Percentiles rank a stretch among this genome's conserved stretches.
Evolutionary conservation across 2,888 invertebrate genomes (phyloP).

Genomic region (Malachius bipustulatus): DNA sequence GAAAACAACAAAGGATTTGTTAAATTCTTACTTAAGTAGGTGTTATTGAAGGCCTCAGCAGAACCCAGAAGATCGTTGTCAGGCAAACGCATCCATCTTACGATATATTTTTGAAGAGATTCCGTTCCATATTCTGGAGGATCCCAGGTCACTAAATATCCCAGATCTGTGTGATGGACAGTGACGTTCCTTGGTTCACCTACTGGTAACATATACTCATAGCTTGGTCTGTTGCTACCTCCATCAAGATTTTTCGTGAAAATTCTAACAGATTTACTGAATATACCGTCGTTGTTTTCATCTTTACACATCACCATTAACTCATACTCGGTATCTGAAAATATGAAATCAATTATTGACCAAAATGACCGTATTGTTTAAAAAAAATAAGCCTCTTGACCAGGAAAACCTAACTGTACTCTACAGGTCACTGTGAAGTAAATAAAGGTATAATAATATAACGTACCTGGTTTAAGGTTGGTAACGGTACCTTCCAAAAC

Average conservation of each 20-base stretch:
- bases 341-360: too few relatives aligned
- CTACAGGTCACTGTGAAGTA: too few relatives aligned
- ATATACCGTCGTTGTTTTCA: conserved; percentile 76
- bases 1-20: too few relatives aligned
- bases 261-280: conserved; percentile 70
- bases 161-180: conserved; percentile 57
- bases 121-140: conserved; percentile 48
- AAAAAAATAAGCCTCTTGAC: too few relatives aligned
- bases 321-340: conserved; percentile 60
- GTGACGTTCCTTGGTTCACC: conserved; percentile 57
- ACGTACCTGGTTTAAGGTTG: conserved; percentile 54
- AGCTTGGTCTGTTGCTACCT: conserved; percentile 16
- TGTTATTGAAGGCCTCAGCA: conserved; percentile 57
- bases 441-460: too few relatives aligned
- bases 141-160: conserved; percentile 66
- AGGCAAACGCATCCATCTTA: conserved; percentile 55
- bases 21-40: conserved; percentile 43
- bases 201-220: conserved; percentile 32
- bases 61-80: conserved; percentile 50
- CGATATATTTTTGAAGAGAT: conserved; percentile 47
- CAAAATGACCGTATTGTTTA: too few relatives aligned
- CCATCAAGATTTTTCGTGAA: conserved; percentile 48
- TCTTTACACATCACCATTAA: conserved; percentile 85
- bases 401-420: too few relatives aligned
- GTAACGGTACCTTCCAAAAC: conserved; percentile 68